Evolutionary conservation across 2,888 invertebrate genomes (phyloP).

Genomic region (Temnothorax ravouxi): DNA sequence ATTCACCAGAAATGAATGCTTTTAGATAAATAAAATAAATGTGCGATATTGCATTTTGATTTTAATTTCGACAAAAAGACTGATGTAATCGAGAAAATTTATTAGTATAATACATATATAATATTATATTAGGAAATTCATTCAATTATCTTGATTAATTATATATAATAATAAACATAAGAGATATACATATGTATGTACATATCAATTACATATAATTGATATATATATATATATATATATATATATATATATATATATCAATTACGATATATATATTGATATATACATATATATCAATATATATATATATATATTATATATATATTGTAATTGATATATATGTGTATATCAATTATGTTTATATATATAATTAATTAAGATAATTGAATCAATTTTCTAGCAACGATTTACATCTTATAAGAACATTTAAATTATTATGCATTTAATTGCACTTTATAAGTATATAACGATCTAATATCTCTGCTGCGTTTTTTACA

Average conservation of each 20-base stretch:
- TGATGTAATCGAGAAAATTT: background rate
- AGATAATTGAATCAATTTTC: background rate
- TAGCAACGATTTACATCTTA: background rate
- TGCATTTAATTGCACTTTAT: background rate
- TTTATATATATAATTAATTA: background rate
- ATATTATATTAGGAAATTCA: too few species aligned
- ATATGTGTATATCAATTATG: background rate
- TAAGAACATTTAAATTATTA: background rate
- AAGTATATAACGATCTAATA: background rate
- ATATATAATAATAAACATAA: too few species aligned
- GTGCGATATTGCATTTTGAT: background rate
- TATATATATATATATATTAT: background rate
- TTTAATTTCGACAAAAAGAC: slow-evolving; percentile 6
- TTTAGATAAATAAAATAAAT: slow-evolving; percentile 50
- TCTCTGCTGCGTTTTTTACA: background rate
- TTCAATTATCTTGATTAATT: too few species aligned
- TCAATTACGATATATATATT: too few species aligned
- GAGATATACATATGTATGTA: too few species aligned
- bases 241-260: background rate
- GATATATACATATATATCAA: too few species aligned
- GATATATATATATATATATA: background rate
- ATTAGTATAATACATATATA: background rate
- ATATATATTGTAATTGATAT: too few species aligned
- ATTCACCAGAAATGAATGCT: slow-evolving; percentile 59
- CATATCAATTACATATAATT: background rate